phyloP scores from a whole-genome alignment of 2,888 invertebrate genomes.

The Parasteatoda lunata region DNA sequence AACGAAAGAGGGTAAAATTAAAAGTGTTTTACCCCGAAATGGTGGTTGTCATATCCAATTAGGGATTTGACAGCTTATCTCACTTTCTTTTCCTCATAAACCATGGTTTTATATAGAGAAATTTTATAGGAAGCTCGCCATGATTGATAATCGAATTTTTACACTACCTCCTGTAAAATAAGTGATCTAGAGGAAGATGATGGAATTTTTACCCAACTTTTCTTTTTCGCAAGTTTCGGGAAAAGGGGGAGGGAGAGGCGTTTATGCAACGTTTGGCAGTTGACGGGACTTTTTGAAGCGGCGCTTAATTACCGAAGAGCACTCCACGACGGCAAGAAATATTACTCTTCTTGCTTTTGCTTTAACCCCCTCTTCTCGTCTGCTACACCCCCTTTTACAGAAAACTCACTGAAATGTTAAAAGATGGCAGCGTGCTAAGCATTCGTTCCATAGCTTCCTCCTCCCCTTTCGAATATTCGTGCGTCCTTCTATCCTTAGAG shows the following conservation, averaged over 20 bases:
- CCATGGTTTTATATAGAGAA: not conserved
- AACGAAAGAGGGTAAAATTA: slow-evolving; percentile 38
- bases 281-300: slow-evolving; percentile 65
- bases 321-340: slow-evolving; percentile 51
- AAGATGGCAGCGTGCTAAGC: slow-evolving; percentile 31
- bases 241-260: slow-evolving; percentile 26
- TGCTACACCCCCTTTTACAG: slow-evolving; percentile 24
- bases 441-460: not conserved
- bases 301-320: slow-evolving; percentile 57
- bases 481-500: slow-evolving; percentile 38
- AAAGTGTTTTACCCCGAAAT: slow-evolving; percentile 64
- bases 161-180: not conserved
- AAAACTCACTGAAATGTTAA: slow-evolving; percentile 62
- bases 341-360: slow-evolving; percentile 13
- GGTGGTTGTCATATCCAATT: slow-evolving; percentile 64
- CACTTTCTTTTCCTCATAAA: not conserved
- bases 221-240: slow-evolving; percentile 5
- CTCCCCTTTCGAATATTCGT: not conserved
- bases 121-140: not conserved
- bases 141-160: slow-evolving; percentile 67
- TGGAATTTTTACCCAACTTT: slow-evolving; percentile 56
- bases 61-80: slow-evolving; percentile 44
- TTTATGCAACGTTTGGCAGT: slow-evolving; percentile 63
- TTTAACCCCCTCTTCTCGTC: slow-evolving; percentile 9
- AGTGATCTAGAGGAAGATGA: slow-evolving; percentile 48